phyloP scores from a whole-genome alignment of 2,888 invertebrate genomes.

The Clunio marinus region DNA sequence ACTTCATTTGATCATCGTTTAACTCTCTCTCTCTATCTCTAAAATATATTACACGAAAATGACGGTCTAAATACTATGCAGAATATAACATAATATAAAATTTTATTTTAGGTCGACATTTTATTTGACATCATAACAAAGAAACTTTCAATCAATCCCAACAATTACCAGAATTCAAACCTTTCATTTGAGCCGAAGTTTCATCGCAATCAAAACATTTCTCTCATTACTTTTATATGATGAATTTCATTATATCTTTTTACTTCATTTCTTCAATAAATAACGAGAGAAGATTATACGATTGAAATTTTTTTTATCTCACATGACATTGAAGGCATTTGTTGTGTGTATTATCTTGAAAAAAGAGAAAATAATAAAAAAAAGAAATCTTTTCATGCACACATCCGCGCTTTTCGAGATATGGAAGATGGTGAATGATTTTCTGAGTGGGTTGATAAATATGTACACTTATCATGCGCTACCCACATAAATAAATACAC shows the following conservation, averaged over 20 bases:
- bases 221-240: conserved; percentile 21
- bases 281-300: conserved; percentile 8
- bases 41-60: too few relatives aligned
- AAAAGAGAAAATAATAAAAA: too few relatives aligned
- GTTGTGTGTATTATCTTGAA: not conserved
- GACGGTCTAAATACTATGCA: too few relatives aligned
- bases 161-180: too few relatives aligned
- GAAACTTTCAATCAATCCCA: too few relatives aligned
- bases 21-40: too few relatives aligned
- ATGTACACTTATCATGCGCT: conserved; percentile 24
- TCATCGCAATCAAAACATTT: not conserved
- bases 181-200: too few relatives aligned
- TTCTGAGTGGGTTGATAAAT: not conserved
- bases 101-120: too few relatives aligned
- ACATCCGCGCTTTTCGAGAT: conserved; percentile 21
- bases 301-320: conserved; percentile 8
- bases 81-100: too few relatives aligned
- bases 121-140: too few relatives aligned
- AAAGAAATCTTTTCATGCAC: conserved; percentile 29
- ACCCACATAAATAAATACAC: conserved; percentile 9
- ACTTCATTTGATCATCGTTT: too few relatives aligned
- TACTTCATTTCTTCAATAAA: not conserved
- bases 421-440: conserved; percentile 14
- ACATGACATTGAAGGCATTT: too few relatives aligned
- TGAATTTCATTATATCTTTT: conserved; percentile 28